These are phyloP conservation scores for Agrotis ipsilon DNA, from an alignment of 2,888 invertebrate genomes.

Conservation along the genomic window DNA sequence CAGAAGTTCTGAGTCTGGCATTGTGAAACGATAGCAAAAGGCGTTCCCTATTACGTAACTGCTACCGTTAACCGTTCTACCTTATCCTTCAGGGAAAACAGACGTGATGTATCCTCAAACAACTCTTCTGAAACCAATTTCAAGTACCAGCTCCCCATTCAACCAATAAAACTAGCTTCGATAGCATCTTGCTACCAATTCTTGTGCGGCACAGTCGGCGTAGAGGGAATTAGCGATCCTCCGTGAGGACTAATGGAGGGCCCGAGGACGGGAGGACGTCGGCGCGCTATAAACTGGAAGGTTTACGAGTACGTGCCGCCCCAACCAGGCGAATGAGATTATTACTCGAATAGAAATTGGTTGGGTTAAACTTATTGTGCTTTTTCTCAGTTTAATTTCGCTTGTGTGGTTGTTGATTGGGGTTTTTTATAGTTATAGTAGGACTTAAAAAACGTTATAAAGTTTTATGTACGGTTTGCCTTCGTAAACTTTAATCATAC, in stretches of 20 bases:
- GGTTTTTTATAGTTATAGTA: background rate
- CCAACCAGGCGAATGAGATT: constrained; percentile 50
- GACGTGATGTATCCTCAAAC: background rate
- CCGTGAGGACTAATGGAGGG: constrained; percentile 64
- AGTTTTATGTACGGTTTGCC: background rate
- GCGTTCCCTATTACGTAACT: no score
- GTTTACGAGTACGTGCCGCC: constrained; percentile 62
- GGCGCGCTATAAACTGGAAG: constrained; percentile 59
- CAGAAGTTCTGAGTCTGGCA: no score
- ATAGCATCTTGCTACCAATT: constrained; percentile 60
- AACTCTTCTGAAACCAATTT: constrained; percentile 6
- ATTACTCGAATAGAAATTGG: constrained; percentile 63
- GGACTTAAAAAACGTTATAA: background rate
- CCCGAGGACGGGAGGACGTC: constrained; percentile 59
- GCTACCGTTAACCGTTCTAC: background rate
- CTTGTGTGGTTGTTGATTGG: constrained; percentile 6
- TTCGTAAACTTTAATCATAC: background rate
- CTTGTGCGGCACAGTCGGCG: constrained; percentile 54
- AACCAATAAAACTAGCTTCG: constrained; percentile 55
- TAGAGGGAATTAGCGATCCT: constrained; percentile 67
- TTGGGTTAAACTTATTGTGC: constrained; percentile 38
- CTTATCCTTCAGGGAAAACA: background rate
- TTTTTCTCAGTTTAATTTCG: constrained; percentile 37
- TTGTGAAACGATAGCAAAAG: no score
- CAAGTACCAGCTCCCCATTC: constrained; percentile 23